These are phyloP conservation scores for Malurus cyaneus DNA, from an alignment of 2,113 vertebrate genomes.

Conservation along the genomic window DNA sequence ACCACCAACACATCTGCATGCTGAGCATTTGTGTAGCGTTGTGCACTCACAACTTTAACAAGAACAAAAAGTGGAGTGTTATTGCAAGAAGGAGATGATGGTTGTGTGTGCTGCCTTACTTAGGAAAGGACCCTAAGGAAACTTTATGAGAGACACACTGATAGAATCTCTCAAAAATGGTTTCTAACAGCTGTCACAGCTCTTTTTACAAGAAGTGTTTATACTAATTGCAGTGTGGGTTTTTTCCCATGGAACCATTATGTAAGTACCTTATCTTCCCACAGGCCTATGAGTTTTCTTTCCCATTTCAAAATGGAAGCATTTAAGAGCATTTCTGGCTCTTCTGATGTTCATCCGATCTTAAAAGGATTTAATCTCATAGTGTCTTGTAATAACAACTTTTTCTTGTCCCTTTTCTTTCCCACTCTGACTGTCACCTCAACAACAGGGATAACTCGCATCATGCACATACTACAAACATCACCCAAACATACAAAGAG, in stretches of 20 bases:
- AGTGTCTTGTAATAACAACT: background rate
- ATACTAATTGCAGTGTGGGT: background rate
- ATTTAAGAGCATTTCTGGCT: background rate
- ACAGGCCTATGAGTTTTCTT: background rate
- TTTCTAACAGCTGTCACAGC: background rate
- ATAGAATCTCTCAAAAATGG: background rate
- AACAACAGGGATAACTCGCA: background rate
- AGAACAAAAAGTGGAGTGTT: background rate
- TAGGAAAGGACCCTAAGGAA: background rate
- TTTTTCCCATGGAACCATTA: background rate
- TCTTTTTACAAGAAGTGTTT: background rate
- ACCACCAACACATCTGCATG: background rate
- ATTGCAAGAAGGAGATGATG: background rate
- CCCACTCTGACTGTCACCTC: background rate
- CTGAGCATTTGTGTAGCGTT: background rate
- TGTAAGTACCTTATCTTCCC: background rate
- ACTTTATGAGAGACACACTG: background rate
- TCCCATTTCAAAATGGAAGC: background rate
- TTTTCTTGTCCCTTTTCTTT: background rate
- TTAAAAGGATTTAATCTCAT: background rate
- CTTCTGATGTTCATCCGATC: background rate
- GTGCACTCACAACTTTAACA: background rate
- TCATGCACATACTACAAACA: background rate
- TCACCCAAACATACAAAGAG: background rate
- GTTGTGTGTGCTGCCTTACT: background rate